These are phyloP conservation scores for Bettongia penicillata DNA, from an alignment of 2,113 vertebrate genomes.

Conservation along the genomic window DNA sequence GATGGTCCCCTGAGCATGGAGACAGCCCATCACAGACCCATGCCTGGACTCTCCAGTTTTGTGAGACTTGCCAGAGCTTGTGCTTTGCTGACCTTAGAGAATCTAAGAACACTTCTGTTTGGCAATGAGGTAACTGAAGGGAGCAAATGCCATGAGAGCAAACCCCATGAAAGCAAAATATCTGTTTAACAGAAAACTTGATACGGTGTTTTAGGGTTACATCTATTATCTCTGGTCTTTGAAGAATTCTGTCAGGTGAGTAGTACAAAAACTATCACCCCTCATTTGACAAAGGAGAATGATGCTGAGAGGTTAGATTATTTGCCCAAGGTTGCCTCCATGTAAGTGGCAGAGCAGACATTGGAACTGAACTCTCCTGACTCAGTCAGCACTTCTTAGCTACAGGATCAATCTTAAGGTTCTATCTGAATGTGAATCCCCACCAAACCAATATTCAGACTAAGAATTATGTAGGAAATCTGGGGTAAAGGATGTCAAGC, in stretches of 20 bases:
- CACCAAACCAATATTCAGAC: background rate
- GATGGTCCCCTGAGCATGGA: background rate
- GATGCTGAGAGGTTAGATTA: background rate
- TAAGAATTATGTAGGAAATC: background rate
- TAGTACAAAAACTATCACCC: background rate
- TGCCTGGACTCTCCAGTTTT: background rate
- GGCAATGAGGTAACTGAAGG: background rate
- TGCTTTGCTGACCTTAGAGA: background rate
- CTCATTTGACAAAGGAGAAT: background rate
- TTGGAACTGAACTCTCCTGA: background rate
- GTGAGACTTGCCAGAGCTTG: background rate
- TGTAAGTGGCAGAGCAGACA: background rate
- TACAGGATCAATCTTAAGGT: background rate
- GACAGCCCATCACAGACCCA: background rate
- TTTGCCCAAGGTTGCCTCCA: background rate
- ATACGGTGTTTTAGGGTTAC: background rate
- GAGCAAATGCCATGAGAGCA: background rate
- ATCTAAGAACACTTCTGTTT: background rate
- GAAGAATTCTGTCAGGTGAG: background rate
- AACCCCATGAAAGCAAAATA: background rate
- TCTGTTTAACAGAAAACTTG: background rate
- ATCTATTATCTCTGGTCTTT: background rate
- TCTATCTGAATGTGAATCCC: background rate
- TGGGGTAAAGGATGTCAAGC: background rate
- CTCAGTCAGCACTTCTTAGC: background rate